phyloP scores from a whole-genome alignment of 2,113 vertebrate genomes.

The Plecotus auritus region DNA sequence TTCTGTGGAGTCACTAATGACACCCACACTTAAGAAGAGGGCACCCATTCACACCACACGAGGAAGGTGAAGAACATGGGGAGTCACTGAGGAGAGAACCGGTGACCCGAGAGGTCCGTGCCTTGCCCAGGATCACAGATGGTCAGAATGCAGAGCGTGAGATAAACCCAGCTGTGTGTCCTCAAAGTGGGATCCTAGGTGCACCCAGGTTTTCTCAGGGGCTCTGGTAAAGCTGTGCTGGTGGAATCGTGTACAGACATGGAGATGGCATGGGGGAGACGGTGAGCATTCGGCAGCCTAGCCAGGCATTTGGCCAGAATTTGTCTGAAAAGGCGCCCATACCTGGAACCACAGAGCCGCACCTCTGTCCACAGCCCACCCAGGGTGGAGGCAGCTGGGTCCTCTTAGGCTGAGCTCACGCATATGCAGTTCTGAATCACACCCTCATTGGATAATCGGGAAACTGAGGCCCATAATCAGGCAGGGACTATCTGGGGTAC shows the following conservation, averaged over 20 bases:
- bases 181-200: background rate
- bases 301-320: background rate
- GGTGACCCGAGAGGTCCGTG: fast-evolving
- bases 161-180: background rate
- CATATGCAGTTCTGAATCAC: too few species aligned
- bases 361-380: background rate
- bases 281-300: too few species aligned
- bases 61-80: background rate
- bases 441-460: too few species aligned
- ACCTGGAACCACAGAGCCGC: background rate
- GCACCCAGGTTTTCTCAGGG: fast-evolving
- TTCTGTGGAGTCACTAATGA: background rate
- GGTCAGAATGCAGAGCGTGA: background rate
- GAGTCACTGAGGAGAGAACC: too few species aligned
- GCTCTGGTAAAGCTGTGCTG: background rate
- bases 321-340: background rate
- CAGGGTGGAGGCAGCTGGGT: background rate
- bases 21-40: background rate
- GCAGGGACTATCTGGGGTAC: too few species aligned
- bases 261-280: background rate
- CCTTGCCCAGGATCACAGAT: background rate
- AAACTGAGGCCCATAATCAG: too few species aligned
- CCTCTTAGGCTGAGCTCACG: too few species aligned
- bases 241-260: too few species aligned
- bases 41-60: too few species aligned